These are phyloP conservation scores for Lamproptera curius DNA, from an alignment of 2,888 invertebrate species.

Conservation along the genomic window DNA sequence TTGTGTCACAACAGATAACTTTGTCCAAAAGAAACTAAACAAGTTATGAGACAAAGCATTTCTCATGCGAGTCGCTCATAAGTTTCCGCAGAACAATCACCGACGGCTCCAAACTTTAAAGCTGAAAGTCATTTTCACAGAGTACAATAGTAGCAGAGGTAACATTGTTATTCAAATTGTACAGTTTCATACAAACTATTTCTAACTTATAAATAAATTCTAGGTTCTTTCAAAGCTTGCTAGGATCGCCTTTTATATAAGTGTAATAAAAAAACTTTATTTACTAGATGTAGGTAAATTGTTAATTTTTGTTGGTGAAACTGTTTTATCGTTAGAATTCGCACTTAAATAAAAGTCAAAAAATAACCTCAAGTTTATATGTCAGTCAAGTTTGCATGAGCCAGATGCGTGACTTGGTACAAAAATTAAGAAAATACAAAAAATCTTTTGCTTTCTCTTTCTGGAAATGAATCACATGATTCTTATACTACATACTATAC, in stretches of 20 bases:
- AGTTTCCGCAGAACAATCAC: constrained; percentile 19
- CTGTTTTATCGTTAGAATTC: too few relatives aligned
- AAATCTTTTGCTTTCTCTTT: too few relatives aligned
- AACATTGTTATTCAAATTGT: too few relatives aligned
- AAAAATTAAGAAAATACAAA: too few relatives aligned
- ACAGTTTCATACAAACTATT: neutral
- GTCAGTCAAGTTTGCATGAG: too few relatives aligned
- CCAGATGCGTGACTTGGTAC: too few relatives aligned
- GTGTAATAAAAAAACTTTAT: neutral
- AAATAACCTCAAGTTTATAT: too few relatives aligned
- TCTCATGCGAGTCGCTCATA: constrained; percentile 18
- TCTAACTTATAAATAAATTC: neutral
- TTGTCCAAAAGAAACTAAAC: constrained; percentile 16
- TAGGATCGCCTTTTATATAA: neutral
- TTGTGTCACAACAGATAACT: constrained; percentile 15
- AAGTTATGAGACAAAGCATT: constrained; percentile 21
- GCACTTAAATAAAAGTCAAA: too few relatives aligned
- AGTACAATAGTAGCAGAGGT: constrained; percentile 2
- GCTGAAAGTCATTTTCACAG: constrained; percentile 17
- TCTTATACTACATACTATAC: too few relatives aligned
- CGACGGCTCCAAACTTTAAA: constrained; percentile 15
- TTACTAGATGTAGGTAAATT: neutral
- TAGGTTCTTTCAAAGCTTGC: too few relatives aligned
- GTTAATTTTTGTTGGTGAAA: neutral
- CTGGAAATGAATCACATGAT: too few relatives aligned